Percentiles rank a stretch among this genome's conserved stretches.
Conservation (phyloP, 2,797 vertebrate genomes). For the Acrocephalus scirpaceus region DNA sequence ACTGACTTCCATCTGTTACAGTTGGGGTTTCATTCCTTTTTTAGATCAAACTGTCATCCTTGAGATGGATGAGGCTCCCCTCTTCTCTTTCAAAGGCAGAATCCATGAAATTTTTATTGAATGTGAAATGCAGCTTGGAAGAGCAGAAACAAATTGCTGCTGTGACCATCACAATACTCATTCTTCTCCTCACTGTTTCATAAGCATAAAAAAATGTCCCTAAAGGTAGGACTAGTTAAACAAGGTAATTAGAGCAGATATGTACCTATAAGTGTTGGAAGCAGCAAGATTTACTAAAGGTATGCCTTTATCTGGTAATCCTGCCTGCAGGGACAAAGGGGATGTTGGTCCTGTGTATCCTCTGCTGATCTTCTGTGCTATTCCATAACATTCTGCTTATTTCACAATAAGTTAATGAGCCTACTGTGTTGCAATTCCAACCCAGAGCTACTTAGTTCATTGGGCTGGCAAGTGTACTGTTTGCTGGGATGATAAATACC, state of each 20-base stretch:
- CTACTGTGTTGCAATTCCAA: conserved; percentile 12
- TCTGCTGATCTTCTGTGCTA: not conserved
- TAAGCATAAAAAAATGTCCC: not conserved
- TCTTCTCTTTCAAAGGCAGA: not conserved
- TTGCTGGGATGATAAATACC: not conserved
- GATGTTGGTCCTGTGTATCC: not conserved
- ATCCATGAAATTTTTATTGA: not conserved
- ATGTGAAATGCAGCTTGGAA: not conserved
- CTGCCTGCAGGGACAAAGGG: not conserved
- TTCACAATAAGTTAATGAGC: conserved; percentile 12
- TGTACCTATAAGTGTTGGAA: not conserved
- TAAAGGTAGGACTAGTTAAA: not conserved
- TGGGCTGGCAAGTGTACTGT: not conserved
- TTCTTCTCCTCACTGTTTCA: not conserved
- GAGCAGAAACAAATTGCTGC: not conserved
- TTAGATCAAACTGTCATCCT: not conserved
- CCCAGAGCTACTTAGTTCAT: not conserved
- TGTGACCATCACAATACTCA: not conserved
- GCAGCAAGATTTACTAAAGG: not conserved
- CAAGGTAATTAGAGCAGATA: not conserved
- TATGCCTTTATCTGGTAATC: not conserved
- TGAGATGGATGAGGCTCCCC: not conserved
- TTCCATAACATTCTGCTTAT: not conserved
- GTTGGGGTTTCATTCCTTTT: not conserved
- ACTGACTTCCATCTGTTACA: not conserved